Evolutionary conservation across 35 echinoderm and acorn worm species (phyloP), one percentile per base, ranked within the genome.

Genomic region (Diadema setosum): DNA sequence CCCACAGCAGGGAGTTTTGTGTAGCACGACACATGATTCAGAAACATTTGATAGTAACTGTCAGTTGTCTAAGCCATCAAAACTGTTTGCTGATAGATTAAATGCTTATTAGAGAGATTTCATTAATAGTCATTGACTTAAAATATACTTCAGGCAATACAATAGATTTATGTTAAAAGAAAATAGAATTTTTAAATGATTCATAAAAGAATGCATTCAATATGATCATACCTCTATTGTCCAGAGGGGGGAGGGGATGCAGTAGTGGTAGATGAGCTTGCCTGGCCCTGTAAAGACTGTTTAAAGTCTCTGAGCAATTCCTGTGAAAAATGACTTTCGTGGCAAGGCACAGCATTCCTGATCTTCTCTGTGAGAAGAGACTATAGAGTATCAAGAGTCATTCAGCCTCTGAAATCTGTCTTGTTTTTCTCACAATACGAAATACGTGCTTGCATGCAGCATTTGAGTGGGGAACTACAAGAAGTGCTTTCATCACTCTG

Each of bases 341-440:
- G n/a, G 48, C 48, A 52, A 52, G 48, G 48, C 48, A 52, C 48
- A 52, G 48, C 48, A 52, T 52, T 52, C 48, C 48, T n/a, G 48
- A 52, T 52, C 48, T 52, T 52, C 48, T 52, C 48, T 52, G 48
- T 67, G 17, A 86, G 84, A 17, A 86, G 5, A 41, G 84, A 4
- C 20, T 25, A 8, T 21, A 70, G 58, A 36, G 58, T 42, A 33
- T 65, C 12, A 35, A 3, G 55, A 40, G 46, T 86, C 84, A 86
- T 86, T 3, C 57, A 86, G 55, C 58, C 58, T n/a, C 84, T 65
- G 35, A 86, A 86, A 29, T 86, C 84, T 41, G 84, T 86, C 42
- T 70, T 86, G 29, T 70, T 86, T 86, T 70, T 27, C 84, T 65
- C 5, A 86, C 59, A 12, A 64, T 58, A 42, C 58, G 39, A 27